These are phyloP conservation scores for Phrynosoma platyrhinos DNA, from an alignment of 2,113 vertebrate genomes.

Conservation along the genomic window DNA sequence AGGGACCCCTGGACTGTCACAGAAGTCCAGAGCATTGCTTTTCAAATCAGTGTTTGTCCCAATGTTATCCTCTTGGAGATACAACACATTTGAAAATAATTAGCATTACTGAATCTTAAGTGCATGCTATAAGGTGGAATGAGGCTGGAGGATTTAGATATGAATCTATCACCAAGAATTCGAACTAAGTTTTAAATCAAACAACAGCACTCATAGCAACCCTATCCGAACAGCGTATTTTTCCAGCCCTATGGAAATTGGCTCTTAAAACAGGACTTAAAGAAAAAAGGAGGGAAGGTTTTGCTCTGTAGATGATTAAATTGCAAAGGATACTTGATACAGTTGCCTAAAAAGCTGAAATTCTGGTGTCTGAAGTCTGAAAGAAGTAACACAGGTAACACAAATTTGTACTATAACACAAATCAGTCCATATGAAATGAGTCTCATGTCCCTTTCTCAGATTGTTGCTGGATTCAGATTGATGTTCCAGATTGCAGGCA, in stretches of 20 bases:
- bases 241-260: slow-evolving; percentile 44
- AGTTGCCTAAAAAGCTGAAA: background rate
- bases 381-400: background rate
- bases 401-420: slow-evolving; percentile 4
- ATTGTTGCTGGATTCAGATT: background rate
- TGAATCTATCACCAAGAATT: slow-evolving; percentile 59
- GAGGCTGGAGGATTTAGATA: slow-evolving; percentile 12
- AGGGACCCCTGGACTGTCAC: background rate
- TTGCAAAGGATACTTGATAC: slow-evolving; percentile 47
- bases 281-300: background rate
- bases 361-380: slow-evolving; percentile 6
- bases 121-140: background rate
- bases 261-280: slow-evolving; percentile 34
- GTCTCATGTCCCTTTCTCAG: slow-evolving; percentile 34
- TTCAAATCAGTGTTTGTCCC: background rate
- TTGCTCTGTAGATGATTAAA: slow-evolving; percentile 47
- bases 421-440: slow-evolving; percentile 2
- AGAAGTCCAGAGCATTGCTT: background rate
- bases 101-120: background rate
- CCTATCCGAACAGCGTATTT: slow-evolving; percentile 54
- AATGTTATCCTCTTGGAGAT: background rate
- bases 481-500: background rate
- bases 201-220: slow-evolving; percentile 58
- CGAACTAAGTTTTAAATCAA: slow-evolving; percentile 60
- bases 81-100: background rate